Conservation (phyloP, 1,140 invertebrate genomes). For the Cyrtorhinus lividipennis region DNA sequence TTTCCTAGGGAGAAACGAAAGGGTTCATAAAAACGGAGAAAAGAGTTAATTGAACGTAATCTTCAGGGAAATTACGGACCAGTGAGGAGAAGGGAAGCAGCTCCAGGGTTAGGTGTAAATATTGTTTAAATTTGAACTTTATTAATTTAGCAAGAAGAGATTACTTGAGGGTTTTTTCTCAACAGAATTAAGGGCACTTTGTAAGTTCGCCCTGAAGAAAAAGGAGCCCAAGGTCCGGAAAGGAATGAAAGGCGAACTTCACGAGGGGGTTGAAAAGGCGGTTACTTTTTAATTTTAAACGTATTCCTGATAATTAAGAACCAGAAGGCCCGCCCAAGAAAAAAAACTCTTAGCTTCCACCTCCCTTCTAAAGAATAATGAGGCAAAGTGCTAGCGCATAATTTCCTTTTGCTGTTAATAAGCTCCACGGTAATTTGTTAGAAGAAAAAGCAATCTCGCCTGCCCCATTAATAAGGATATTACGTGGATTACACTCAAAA, state of each 20-base stretch:
- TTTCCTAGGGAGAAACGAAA: not conserved
- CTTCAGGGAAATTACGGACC: slow-evolving; percentile 13
- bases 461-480: slow-evolving; percentile 19
- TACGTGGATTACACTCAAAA: slow-evolving; percentile 19
- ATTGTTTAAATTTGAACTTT: slow-evolving; percentile 17
- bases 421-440: slow-evolving; percentile 15
- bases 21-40: not conserved
- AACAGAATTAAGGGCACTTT: slow-evolving; percentile 14
- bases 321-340: too few relatives aligned
- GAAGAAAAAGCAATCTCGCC: slow-evolving; percentile 18
- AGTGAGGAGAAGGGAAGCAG: not conserved
- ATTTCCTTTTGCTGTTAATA: slow-evolving; percentile 20
- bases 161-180: slow-evolving; percentile 10
- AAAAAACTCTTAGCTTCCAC: too few relatives aligned
- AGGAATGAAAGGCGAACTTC: not conserved
- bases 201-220: slow-evolving; percentile 16
- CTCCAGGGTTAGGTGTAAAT: slow-evolving; percentile 13
- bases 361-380: slow-evolving; percentile 19
- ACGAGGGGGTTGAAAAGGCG: slow-evolving; percentile 10
- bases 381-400: slow-evolving; percentile 18
- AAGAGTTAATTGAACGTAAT: slow-evolving; percentile 13
- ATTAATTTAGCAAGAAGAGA: slow-evolving; percentile 13
- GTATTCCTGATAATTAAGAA: slow-evolving; percentile 21
- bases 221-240: not conserved
- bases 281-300: slow-evolving; percentile 20